These are phyloP conservation scores for Clivina fossor DNA, from an alignment of 2,888 invertebrate species.

Conservation along the genomic window DNA sequence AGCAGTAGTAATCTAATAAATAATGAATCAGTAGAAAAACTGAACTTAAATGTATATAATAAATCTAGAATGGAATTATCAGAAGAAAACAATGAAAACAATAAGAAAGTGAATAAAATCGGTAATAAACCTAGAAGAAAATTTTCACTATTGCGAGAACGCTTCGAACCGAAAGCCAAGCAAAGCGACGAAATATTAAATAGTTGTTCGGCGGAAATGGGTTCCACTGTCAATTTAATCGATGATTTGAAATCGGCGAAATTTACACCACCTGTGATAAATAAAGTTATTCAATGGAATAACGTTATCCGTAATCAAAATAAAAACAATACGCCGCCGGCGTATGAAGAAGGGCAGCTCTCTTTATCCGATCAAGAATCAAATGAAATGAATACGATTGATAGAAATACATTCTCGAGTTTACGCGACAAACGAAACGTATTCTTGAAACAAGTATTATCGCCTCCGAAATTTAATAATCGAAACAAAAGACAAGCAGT, in stretches of 20 bases:
- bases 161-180: conserved; percentile 58
- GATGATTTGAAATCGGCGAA: conserved; percentile 47
- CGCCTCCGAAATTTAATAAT: conserved; percentile 59
- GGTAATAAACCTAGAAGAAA: conserved; percentile 58
- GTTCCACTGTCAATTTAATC: conserved; percentile 50
- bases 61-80: background rate
- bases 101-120: conserved; percentile 42
- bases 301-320: conserved; percentile 36
- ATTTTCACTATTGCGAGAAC: conserved; percentile 61
- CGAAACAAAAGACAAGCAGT: conserved; percentile 46
- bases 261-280: conserved; percentile 41
- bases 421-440: conserved; percentile 58
- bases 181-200: conserved; percentile 48
- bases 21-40: conserved; percentile 11
- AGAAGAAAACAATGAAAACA: conserved; percentile 7
- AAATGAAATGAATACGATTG: conserved; percentile 14
- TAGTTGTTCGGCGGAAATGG: conserved; percentile 54
- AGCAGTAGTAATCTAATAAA: background rate
- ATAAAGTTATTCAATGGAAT: conserved; percentile 39
- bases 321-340: conserved; percentile 24
- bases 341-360: conserved; percentile 18
- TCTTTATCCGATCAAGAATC: conserved; percentile 18
- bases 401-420: conserved; percentile 45
- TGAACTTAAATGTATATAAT: conserved; percentile 2
- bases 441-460: conserved; percentile 62